phyloP scores from a whole-genome alignment of 2,888 invertebrate species.

The Neria commutata region DNA sequence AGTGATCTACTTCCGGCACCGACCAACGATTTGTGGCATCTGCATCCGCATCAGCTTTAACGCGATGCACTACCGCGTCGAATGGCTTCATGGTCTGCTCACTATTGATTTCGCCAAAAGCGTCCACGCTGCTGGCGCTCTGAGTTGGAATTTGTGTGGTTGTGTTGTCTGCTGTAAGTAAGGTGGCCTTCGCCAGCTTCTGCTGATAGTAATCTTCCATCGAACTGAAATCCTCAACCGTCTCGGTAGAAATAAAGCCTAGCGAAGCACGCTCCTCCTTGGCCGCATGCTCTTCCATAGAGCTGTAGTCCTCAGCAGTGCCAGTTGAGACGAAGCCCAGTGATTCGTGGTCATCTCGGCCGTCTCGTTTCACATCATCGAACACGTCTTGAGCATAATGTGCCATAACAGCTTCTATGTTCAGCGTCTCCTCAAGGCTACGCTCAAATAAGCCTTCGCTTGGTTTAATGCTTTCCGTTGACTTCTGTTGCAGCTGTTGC shows the following conservation, averaged over 20 bases:
- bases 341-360: slow-evolving; percentile 44
- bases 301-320: slow-evolving; percentile 49
- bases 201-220: slow-evolving; percentile 57
- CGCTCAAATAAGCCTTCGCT: slow-evolving; percentile 35
- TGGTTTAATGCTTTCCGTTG: slow-evolving; percentile 24
- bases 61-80: slow-evolving; percentile 50
- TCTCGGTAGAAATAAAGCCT: slow-evolving; percentile 54
- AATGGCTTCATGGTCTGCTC: slow-evolving; percentile 48
- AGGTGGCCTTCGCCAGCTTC: slow-evolving; percentile 42
- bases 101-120: slow-evolving; percentile 44
- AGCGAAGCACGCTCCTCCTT: slow-evolving; percentile 52
- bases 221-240: slow-evolving; percentile 56
- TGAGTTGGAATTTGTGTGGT: slow-evolving; percentile 21
- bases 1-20: slow-evolving; percentile 80
- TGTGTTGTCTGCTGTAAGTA: slow-evolving; percentile 36
- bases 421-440: slow-evolving; percentile 42
- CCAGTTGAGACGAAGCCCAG: slow-evolving; percentile 54
- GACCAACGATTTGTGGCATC: slow-evolving; percentile 71
- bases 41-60: slow-evolving; percentile 61
- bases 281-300: slow-evolving; percentile 45
- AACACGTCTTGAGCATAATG: slow-evolving; percentile 42
- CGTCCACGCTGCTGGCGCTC: slow-evolving; percentile 19
- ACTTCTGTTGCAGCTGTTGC: slow-evolving; percentile 34
- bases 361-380: slow-evolving; percentile 33
- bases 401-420: slow-evolving; percentile 45